Base-by-base conservation (phyloP, 2,113 vertebrate genomes). In the Bolborhynchus lineola region DNA sequence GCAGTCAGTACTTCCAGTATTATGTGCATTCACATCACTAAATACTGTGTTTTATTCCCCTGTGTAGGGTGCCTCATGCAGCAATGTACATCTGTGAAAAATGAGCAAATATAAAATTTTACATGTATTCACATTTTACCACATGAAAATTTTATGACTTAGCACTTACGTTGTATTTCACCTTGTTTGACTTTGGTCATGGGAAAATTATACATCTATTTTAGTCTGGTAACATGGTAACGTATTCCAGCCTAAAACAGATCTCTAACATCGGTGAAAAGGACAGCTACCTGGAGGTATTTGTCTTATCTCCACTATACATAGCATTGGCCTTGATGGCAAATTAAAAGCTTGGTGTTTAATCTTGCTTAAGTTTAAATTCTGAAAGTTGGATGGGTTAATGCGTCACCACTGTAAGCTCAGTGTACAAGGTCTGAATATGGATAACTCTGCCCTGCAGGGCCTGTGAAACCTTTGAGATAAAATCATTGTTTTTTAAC, bases 131-230 rank as follows among this genome's bases (percentile, higher is more conserved):
- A 88, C n/a, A 74, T 92, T 94, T 95, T 93, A 46, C 14, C 13
- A 47, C 39, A 31, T 78, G 26, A 88, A 84, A 92, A 71, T 75
- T 91, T 95, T 78, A 91, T 84, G 76, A 84, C 39, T 86, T 78
- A 63, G 42, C 23, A 70, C 64, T 96, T 90, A 42, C 15, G 50
- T 13, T 25, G n/a, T 17, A 59, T 92, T 93, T 96, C 29, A 92
- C 60, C 68, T 83, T 88, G 80, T 94, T 67, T 95, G 88, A 93
- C 88, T 90, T 84, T 64, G 39, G 16, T 39, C 62, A 24, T 2
- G 25, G 83, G 39, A 82, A 87, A 94, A 89, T 71, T 71, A 70
- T 82, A 70, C 80, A 81, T 59, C 50, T 78, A 8, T 74, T 92
- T 88, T 70, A 81, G 67, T 70, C 31, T 81, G 17, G 12, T 68